phyloP scores from a whole-genome alignment of 1,140 invertebrate species.

The Papilio xuthus region DNA sequence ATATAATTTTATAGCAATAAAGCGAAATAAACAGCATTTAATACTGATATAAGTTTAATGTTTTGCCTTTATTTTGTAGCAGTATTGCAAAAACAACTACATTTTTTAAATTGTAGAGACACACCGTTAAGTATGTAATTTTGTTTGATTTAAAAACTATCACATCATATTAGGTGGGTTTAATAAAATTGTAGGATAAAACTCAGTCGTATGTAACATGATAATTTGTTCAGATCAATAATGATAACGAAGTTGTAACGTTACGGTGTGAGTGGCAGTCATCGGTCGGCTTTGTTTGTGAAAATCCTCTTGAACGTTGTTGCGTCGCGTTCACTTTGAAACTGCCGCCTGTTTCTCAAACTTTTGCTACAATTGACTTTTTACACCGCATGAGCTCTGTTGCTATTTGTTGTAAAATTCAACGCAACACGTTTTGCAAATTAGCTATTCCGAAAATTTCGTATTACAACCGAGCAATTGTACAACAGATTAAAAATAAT shows the following conservation, averaged over 20 bases:
- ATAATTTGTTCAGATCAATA: not conserved
- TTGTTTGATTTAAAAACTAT: not conserved
- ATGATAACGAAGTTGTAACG: not conserved
- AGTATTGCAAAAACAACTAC: no score
- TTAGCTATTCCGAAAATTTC: not conserved
- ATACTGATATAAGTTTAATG: no score
- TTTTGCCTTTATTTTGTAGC: no score
- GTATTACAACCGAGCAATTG: not conserved
- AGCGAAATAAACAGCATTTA: no score
- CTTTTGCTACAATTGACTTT: conserved; percentile 38
- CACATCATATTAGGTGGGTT: not conserved
- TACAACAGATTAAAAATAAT: not conserved
- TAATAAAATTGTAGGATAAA: not conserved
- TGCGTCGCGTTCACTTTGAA: conserved; percentile 38
- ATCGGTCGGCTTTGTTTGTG: conserved; percentile 35
- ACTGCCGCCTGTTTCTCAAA: conserved; percentile 32
- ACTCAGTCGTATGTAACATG: not conserved
- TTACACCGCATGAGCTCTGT: conserved; percentile 16
- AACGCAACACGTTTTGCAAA: not conserved
- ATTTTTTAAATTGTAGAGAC: not conserved
- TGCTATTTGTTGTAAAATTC: conserved; percentile 8
- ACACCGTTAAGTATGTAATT: not conserved
- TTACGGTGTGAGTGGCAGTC: conserved; percentile 37
- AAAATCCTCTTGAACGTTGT: conserved; percentile 40
- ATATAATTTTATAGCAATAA: not conserved